phyloP scores from a whole-genome alignment of 2,888 invertebrate species.

The Hemaris fuciformis region DNA sequence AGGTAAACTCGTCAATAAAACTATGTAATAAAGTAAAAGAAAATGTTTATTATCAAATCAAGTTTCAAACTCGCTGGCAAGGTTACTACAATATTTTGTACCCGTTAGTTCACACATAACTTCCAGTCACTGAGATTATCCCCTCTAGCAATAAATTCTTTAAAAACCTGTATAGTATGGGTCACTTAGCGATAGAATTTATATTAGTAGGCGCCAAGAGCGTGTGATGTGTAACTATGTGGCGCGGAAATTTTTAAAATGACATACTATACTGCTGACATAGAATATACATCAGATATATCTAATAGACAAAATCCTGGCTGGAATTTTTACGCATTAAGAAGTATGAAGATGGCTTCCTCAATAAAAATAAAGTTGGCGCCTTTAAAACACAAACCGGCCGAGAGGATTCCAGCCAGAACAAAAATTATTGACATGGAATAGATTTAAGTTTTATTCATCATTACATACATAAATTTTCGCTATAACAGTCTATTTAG shows the following conservation, averaged over 20 bases:
- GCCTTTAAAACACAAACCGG: neutral
- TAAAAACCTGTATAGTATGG: slow-evolving; percentile 11
- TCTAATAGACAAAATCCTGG: neutral
- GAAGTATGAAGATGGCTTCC: neutral
- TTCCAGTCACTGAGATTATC: slow-evolving; percentile 13
- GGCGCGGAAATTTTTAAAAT: neutral
- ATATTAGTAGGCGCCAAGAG: slow-evolving; percentile 1
- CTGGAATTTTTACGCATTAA: neutral
- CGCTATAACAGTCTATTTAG: slow-evolving; percentile 16
- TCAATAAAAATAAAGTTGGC: neutral
- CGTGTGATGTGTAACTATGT: neutral
- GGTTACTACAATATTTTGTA: slow-evolving; percentile 13
- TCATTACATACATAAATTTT: slow-evolving; percentile 2
- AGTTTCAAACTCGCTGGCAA: slow-evolving; percentile 14
- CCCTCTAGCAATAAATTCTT: slow-evolving; percentile 13
- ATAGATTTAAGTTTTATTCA: neutral
- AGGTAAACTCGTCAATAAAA: too few relatives aligned
- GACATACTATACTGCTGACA: neutral
- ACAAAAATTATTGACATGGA: neutral
- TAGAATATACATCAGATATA: neutral
- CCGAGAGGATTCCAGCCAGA: neutral
- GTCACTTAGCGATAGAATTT: neutral
- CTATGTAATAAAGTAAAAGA: neutral
- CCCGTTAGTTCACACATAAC: slow-evolving; percentile 13
- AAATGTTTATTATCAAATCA: slow-evolving; percentile 9